Evolutionary conservation across 2,888 invertebrate species (phyloP), one percentile per base, ranked within the genome.

Genomic region (Stenichneumon culpator): DNA sequence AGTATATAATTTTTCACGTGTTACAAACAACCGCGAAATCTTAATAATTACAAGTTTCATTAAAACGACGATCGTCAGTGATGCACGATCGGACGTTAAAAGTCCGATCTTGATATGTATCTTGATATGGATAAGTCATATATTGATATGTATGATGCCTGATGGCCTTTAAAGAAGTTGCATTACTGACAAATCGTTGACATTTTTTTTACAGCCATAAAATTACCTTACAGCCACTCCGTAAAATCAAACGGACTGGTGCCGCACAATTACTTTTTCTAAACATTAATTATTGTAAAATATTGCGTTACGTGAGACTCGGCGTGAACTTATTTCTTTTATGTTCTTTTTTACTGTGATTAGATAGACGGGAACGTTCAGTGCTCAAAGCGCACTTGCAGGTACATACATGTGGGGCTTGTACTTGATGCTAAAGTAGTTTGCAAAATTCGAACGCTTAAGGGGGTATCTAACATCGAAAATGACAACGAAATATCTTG

Each of bases 301-400:
- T 84, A 84, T 81, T 82, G 84, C 74, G 52, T 77, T 80, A 72
- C 67, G 63, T 78, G 81, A 73, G 65, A 75, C 60, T 81, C 73
- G 69, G 70, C 79, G 68, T 67, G 47, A 67, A 39, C 57, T 3
- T 72, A 14, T 36, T 70, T 22, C 32, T 63, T 60, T 39, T 65
- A 28, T 69, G 2, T 32, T 39, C 70, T 16, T 47, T 44, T n/a
- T 73, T 81, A 78, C 19, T 36, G 63, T 69, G 70, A 75, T 75
- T 79, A 77, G 68, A 86, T 70, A 81, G 82, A 79, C 72, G 81
- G 79, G 60, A 79, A 82, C 63, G 70, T 74, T 79, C 44, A 85
- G 86, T 82, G 86, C 84, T 82, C 82, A 22, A 73, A 81, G 79
- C 80, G 84, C 86, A 86, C 86, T 84, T 70, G 74, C 87, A 87